Evolutionary conservation across 2,113 vertebrate genomes (phyloP), one percentile per base, ranked within the genome.

Genomic region (Centropristis striata): DNA sequence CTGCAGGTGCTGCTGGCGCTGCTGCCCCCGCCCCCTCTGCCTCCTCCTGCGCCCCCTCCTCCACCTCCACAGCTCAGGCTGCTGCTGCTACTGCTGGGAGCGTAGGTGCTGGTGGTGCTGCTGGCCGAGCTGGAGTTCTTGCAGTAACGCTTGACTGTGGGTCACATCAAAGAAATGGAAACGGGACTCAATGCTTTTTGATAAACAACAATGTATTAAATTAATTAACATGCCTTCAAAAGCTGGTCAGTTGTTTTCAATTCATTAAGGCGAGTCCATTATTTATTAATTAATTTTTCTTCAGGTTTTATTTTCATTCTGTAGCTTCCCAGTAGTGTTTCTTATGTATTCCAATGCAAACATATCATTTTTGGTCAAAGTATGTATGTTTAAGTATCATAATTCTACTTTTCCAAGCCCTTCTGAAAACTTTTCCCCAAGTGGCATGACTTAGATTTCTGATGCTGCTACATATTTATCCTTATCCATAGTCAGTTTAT

Each of bases 1-100:
- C 98, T 99, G 96, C 98, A 99, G 68, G 98, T 99, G 94, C 98
- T 99, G 96, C 98, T 99, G 93, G 97, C 98, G 66, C 98, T 99
- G 96, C 98, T 99, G 89, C 97, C 97, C 58, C 97, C 97, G 2
- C 97, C 97, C 14, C 92, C 90, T 20, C 91, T 76, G 1, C 90
- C 90, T 44, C 84, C 88, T 16, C 91, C 96, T 0, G 78, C 36
- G 20, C 86, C 89, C 1, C 91, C 87, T 90, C 96, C 97, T 10
- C 85, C 97, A 4, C 97, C 97, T 71, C 97, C 97, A 88, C 97
- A 94, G 92, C 96, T 97, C 93, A 98, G 96, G 85, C 95, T 96
- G 96, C 97, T 98, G 96, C 96, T 96, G 91, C 96, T 97, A 91
- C 97, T 98, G 92, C 96, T 95, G 92, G 97, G 97, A 23, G 97